These are phyloP conservation scores for Mus pahari DNA, from an alignment of 2,113 vertebrate genomes.

Conservation along the genomic window DNA sequence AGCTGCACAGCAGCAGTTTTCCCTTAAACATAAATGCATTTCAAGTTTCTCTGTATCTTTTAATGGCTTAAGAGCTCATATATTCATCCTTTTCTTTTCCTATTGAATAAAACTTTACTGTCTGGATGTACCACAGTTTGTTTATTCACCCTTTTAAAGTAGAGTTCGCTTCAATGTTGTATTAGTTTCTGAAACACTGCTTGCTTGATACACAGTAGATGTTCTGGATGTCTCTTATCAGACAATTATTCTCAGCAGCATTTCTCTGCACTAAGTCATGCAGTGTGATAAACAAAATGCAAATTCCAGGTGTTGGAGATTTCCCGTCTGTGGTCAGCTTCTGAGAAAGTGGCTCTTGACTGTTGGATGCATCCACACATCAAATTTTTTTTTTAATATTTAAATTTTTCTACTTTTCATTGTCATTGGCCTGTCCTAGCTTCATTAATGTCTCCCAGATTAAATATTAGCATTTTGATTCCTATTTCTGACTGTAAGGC, in stretches of 20 bases:
- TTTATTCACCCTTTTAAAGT: neutral
- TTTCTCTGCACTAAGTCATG: neutral
- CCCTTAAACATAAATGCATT: neutral
- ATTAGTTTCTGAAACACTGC: neutral
- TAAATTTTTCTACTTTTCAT: neutral
- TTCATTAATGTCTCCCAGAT: constrained; percentile 23
- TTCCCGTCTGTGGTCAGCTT: neutral
- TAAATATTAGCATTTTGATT: constrained; percentile 13
- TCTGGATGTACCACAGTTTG: neutral
- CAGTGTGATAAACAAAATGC: neutral
- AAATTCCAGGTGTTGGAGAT: neutral
- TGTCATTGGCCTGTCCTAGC: neutral
- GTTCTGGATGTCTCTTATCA: neutral
- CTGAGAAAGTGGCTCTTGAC: neutral
- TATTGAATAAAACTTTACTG: neutral
- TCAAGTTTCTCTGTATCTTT: neutral
- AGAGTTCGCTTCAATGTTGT: neutral
- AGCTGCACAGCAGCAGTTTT: neutral
- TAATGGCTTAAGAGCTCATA: neutral
- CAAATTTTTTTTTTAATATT: neutral
- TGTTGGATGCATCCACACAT: neutral
- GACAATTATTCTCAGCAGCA: neutral
- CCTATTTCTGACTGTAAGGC: neutral
- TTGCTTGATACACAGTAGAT: neutral
- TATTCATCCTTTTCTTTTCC: neutral